phyloP scores from a whole-genome alignment of 2,888 invertebrate genomes.

The Cephus sareptanus region DNA sequence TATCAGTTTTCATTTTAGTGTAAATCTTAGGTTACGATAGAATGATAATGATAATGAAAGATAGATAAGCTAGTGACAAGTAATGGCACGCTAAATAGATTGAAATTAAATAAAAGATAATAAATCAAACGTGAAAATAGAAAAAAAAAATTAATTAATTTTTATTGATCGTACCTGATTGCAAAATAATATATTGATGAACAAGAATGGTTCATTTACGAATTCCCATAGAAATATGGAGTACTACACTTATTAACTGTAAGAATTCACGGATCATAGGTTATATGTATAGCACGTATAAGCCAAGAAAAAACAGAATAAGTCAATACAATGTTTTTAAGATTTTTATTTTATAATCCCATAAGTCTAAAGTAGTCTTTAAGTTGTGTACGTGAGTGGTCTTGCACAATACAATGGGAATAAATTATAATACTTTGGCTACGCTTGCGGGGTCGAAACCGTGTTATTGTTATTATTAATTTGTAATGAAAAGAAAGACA shows the following conservation, averaged over 20 bases:
- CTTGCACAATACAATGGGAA: slow-evolving; percentile 66
- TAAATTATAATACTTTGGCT: slow-evolving; percentile 67
- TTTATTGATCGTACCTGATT: not conserved
- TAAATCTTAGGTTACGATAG: slow-evolving; percentile 54
- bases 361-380: slow-evolving; percentile 65
- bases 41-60: slow-evolving; percentile 43
- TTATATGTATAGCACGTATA: slow-evolving; percentile 26
- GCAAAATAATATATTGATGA: not conserved
- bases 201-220: not conserved
- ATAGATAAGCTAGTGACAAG: slow-evolving; percentile 40
- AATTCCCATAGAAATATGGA: not conserved
- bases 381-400: slow-evolving; percentile 61
- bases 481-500: slow-evolving; percentile 18
- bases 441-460: slow-evolving; percentile 60
- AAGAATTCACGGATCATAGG: not conserved
- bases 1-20: slow-evolving; percentile 32
- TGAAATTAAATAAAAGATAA: not conserved
- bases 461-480: slow-evolving; percentile 31
- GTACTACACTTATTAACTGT: not conserved
- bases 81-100: not conserved
- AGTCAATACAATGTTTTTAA: slow-evolving; percentile 33
- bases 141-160: not conserved
- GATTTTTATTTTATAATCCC: slow-evolving; percentile 63
- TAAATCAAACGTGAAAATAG: not conserved
- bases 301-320: slow-evolving; percentile 22